Base-by-base conservation (phyloP, 1,140 invertebrate species). In the Ptiloglossa arizonensis region DNA sequence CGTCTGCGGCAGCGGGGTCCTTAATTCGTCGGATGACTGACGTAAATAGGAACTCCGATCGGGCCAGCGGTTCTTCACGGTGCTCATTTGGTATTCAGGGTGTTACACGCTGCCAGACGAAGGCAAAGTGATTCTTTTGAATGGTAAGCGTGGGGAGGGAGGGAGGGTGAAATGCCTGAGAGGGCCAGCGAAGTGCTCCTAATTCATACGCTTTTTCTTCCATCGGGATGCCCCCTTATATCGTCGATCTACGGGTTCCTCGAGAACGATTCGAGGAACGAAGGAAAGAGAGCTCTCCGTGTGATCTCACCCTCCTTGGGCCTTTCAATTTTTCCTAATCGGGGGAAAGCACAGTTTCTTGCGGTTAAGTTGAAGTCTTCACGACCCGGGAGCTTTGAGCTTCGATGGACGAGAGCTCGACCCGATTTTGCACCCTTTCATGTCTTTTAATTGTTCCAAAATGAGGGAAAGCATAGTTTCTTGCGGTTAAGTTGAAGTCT, bases 21-120 rank as follows among this genome's bases (percentile, higher is more conserved):
- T 89, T 87, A 88, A 89, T 88, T 87, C 88, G 82, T 75, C 81
- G 87, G 84, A 84, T 89, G 87, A 90, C 83, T 87, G 89, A 90
- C 89, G 86, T 87, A 90, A 89, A 90, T 88, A 89, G 87, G 85
- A 87, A 86, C 84, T 86, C 79, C 77, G 82, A 87, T 88, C 86
- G 81, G 81, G 79, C 78, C 79, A 72, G 83, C 83, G 81, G 69
- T 85, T 82, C 87, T 89, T 89, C 88, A 89, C 86, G 88, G 86
- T 85, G 80, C 83, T 90, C 87, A 89, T 88, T 87, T 81, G 52
- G 76, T 85, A 89, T 90, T 89, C 85, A 83, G 79, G 72, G 78
- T 82, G 82, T 85, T 85, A 83, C 84, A 74, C 78, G 79, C 78
- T 83, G 80, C 76, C 83, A 83, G 81, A 77, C 82, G 79, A 80